A percentile compares a stretch with the other conserved stretches of the same genome.
Conservation (phyloP, 2,888 invertebrate genomes). For the Xestobium rufovillosum region DNA sequence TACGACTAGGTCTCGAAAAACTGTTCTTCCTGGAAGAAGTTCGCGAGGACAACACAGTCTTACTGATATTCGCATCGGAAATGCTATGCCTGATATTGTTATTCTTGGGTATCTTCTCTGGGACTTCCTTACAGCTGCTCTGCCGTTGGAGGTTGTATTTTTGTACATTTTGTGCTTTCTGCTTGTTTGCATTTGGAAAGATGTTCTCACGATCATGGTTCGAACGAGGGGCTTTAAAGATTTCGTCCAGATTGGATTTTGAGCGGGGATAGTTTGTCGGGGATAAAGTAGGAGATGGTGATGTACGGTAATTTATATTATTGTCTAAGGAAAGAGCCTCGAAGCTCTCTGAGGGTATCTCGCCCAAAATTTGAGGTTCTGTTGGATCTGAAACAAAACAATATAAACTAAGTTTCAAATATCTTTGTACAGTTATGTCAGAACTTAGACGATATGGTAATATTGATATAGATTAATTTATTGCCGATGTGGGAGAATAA, state of each 20-base stretch:
- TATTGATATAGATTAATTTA: too few relatives aligned
- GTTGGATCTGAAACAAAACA: slow-evolving; percentile 41
- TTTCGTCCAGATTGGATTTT: slow-evolving; percentile 42
- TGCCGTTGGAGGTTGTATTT: slow-evolving; percentile 38
- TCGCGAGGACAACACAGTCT: slow-evolving; percentile 25
- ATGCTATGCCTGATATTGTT: slow-evolving; percentile 40
- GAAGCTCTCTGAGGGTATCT: slow-evolving; percentile 32
- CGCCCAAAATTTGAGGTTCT: slow-evolving; percentile 44
- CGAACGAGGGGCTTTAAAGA: slow-evolving; percentile 32
- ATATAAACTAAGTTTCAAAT: slow-evolving; percentile 4
- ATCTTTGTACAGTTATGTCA: too few relatives aligned
- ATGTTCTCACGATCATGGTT: slow-evolving; percentile 35
- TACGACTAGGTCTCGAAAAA: slow-evolving; percentile 38
- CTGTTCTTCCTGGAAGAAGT: slow-evolving; percentile 38
- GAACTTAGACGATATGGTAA: too few relatives aligned
- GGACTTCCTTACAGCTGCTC: slow-evolving; percentile 40
- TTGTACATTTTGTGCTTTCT: slow-evolving; percentile 20
- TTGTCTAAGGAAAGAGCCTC: slow-evolving; percentile 41
- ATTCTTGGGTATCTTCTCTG: slow-evolving; percentile 29
- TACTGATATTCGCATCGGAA: slow-evolving; percentile 41
- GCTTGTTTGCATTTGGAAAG: slow-evolving; percentile 30
- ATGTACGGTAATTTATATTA: slow-evolving; percentile 34
- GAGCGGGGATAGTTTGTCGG: slow-evolving; percentile 38
- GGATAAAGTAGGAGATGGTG: slow-evolving; percentile 27
- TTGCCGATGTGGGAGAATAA: too few relatives aligned